phyloP scores from a whole-genome alignment of 1,140 invertebrate species.

The Cydia pomonella region DNA sequence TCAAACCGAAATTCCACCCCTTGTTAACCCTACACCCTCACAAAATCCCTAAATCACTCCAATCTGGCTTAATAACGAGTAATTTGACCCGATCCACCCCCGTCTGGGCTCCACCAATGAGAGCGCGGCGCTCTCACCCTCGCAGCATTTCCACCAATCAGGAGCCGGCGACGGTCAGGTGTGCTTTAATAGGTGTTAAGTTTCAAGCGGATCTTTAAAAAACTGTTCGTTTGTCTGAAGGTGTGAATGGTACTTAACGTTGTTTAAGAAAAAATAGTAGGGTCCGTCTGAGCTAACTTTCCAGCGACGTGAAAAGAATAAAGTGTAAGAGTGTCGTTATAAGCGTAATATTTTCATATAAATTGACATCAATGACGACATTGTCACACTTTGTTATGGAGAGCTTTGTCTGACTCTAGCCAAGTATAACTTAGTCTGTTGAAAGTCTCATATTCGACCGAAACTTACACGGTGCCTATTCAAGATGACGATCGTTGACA shows the following conservation, averaged over 20 bases:
- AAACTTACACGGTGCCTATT: too few relatives aligned
- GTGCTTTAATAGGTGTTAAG: slow-evolving; percentile 45
- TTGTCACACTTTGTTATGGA: too few relatives aligned
- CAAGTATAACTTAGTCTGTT: too few relatives aligned
- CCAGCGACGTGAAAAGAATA: too few relatives aligned
- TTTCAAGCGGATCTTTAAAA: slow-evolving; percentile 38
- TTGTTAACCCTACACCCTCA: slow-evolving; percentile 27
- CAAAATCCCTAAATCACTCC: slow-evolving; percentile 49
- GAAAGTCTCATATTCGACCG: too few relatives aligned
- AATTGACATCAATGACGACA: too few relatives aligned
- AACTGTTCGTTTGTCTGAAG: slow-evolving; percentile 16
- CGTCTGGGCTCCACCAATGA: slow-evolving; percentile 46
- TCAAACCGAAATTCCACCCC: slow-evolving; percentile 6
- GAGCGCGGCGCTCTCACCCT: slow-evolving; percentile 48
- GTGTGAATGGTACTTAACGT: slow-evolving; percentile 20
- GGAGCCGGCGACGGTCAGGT: slow-evolving; percentile 49
- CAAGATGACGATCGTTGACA: too few relatives aligned
- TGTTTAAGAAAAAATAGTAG: too few relatives aligned
- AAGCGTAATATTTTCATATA: too few relatives aligned
- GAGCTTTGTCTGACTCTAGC: too few relatives aligned
- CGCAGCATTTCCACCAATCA: slow-evolving; percentile 48
- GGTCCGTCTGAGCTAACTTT: too few relatives aligned
- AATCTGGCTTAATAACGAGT: slow-evolving; percentile 46
- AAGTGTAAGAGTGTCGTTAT: too few relatives aligned
- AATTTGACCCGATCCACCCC: slow-evolving; percentile 49